Evolutionary conservation across 2,888 invertebrate species (phyloP), one percentile per base, ranked within the genome.

Genomic region (Ommatoiulus sabulosus): DNA sequence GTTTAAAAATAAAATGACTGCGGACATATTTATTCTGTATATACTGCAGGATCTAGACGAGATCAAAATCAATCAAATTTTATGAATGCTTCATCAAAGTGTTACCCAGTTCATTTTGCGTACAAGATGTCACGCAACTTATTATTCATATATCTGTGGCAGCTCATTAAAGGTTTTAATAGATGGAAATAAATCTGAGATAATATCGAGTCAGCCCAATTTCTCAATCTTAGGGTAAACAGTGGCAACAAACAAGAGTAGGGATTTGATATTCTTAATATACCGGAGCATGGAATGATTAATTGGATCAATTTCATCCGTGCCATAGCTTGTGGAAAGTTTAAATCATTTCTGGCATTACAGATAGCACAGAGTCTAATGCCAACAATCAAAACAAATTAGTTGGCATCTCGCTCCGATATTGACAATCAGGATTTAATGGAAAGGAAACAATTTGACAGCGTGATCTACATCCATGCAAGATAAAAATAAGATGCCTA

Each of bases 261-360:
- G 80, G 35, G 35, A 12, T 35, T 80, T 80, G 80, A 35, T 80
- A 80, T 86, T 44, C 46, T 44, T 86, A 44, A 48, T 48, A 44
- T 17, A 17, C 20, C 10, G 20, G 20, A 44, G 20, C n/a, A 46
- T 44, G 48, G 17, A 86, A 86, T 86, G 86, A 86, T 86, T 86
- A 86, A 86, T 86, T 86, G 86, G 24, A 17, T 20, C 86, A 46
- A 86, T 46, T 86, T 86, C 86, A 86, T 46, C 44, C 10, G 10
- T 24, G 48, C 8, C 48, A 46, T 17, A 17, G 48, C 46, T 10
- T 48, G 48, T 44, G 44, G 86, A 86, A 86, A 86, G 44, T 48
- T 84, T 86, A 86, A 86, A 86, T 86, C 86, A 86, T 46, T 46
- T 86, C 86, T 86, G 86, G 48, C 44, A 86, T 86, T 44, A 44